Evolutionary conservation across 2,888 invertebrate species (phyloP), one percentile per base, ranked within the genome.

Genomic region (Hyppa rectilinea): DNA sequence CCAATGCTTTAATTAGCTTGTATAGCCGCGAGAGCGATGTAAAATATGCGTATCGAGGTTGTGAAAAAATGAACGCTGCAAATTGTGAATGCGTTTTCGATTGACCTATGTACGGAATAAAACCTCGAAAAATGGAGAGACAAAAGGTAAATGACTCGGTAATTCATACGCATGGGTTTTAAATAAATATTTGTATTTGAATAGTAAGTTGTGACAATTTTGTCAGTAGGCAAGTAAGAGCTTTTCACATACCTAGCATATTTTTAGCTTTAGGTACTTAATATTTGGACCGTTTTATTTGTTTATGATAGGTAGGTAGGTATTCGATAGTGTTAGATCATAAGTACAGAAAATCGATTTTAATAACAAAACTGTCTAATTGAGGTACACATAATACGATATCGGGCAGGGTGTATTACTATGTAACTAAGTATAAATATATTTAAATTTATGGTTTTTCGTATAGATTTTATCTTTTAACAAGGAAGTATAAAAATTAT

Each of bases 281-380:
- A 43, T 2, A 12, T 74, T 36, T 5, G 10, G 20, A 20, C 20
- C 5, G 3, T 6, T 40, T 59, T 40, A 23, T 53, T 49, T 61
- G 20, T 73, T 34, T 12, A 20, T 36, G 36, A 23, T 31, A 43
- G 20, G 40, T 64, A 62, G 38, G 38, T 38, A 40, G 12, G 5
- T 65, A 40, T n/a, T 52, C 36, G 2, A 52, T 23, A 75, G 2
- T 45, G 17, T 65, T 29, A 52, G 2, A 23, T 14, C 29, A 26
- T 50, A n/a, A n/a, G n/a, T n/a, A 31, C 6, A n/a, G 52, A 66
- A 65, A 76, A 71, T 55, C n/a, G 40, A 76, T 76, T 53, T 53
- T 43, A 53, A 68, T 53, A 53, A 45, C 70, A 14, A 29, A 43
- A 7, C 17, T 34, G 23, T 43, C 34, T 68, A 68, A 52, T 52